A percentile compares a stretch with the other conserved stretches of the same genome.
phyloP scores from a whole-genome alignment of 2,797 vertebrate genomes.

The Pelobates cultripes region DNA sequence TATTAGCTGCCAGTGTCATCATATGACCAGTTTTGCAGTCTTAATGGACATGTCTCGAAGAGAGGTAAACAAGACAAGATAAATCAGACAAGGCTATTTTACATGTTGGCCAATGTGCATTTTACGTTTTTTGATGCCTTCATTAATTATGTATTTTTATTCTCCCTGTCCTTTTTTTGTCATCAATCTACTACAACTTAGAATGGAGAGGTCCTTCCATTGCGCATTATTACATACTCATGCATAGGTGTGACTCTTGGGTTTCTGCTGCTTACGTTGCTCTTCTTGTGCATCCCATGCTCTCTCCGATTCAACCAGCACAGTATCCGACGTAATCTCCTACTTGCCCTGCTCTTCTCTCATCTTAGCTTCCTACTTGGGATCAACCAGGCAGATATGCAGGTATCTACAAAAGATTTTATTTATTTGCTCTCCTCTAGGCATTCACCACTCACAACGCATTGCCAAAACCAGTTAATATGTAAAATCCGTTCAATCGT shows the following conservation, averaged over 20 bases:
- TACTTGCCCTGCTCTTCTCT: slow-evolving; percentile 81
- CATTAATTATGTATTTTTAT: too few relatives aligned
- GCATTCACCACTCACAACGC: not conserved
- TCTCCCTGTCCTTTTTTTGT: not conserved
- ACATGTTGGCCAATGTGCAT: too few relatives aligned
- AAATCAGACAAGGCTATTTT: too few relatives aligned
- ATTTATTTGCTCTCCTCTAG: too few relatives aligned
- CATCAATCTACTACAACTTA: slow-evolving; percentile 57
- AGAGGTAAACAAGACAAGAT: slow-evolving; percentile 75
- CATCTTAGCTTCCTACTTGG: slow-evolving; percentile 91
- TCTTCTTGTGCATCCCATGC: slow-evolving; percentile 82
- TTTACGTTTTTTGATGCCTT: too few relatives aligned
- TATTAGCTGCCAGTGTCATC: slow-evolving; percentile 94
- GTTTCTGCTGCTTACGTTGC: slow-evolving; percentile 83
- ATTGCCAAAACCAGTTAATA: too few relatives aligned
- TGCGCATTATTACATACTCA: slow-evolving; percentile 86
- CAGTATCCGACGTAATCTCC: slow-evolving; percentile 85
- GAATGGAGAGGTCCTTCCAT: slow-evolving; percentile 92
- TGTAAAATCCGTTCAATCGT: too few relatives aligned
- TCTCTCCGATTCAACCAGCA: slow-evolving; percentile 85
- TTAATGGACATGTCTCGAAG: slow-evolving; percentile 93
- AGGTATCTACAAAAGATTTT: slow-evolving; percentile 67
- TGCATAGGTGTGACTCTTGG: slow-evolving; percentile 84
- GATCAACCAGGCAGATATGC: slow-evolving; percentile 91
- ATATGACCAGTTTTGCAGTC: slow-evolving; percentile 94